These are phyloP conservation scores for Calidris pygmaea DNA, from an alignment of 2,113 vertebrate genomes.

Conservation along the genomic window DNA sequence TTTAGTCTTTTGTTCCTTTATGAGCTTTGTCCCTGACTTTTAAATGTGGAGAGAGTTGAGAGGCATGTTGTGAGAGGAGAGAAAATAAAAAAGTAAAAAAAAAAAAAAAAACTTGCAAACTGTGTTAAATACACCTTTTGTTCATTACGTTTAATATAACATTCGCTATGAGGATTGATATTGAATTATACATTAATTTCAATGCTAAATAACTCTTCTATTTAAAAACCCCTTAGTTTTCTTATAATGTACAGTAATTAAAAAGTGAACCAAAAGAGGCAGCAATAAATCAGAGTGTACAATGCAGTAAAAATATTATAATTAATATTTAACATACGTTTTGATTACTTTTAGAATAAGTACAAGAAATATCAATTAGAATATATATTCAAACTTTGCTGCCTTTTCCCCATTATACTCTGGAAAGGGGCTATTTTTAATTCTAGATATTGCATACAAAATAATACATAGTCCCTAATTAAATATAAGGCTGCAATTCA, in stretches of 20 bases:
- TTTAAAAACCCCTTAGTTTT: conserved; percentile 77
- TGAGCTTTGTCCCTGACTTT: conserved; percentile 82
- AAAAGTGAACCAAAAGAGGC: conserved; percentile 78
- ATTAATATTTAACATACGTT: conserved; percentile 85
- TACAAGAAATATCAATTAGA: conserved; percentile 85
- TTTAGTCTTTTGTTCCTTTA: conserved; percentile 84
- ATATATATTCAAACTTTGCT: conserved; percentile 82
- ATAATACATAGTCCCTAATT: conserved; percentile 83
- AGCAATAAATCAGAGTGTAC: conserved; percentile 82
- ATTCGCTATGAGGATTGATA: conserved; percentile 72
- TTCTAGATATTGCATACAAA: conserved; percentile 81
- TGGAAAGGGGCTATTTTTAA: conserved; percentile 81
- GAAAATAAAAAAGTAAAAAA: conserved; percentile 69
- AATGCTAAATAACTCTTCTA: conserved; percentile 77
- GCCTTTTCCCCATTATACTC: conserved; percentile 72
- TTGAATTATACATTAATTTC: conserved; percentile 80
- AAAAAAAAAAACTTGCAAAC: conserved; percentile 76
- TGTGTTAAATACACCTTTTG: conserved; percentile 84
- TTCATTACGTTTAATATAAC: conserved; percentile 84
- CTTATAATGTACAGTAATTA: conserved; percentile 80
- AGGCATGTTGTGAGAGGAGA: conserved; percentile 80
- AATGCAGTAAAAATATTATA: conserved; percentile 82
- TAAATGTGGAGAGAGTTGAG: conserved; percentile 78
- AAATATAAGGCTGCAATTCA: conserved; percentile 81
- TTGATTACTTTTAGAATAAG: conserved; percentile 82